Percentiles rank a stretch among this genome's conserved stretches.
phyloP scores from a whole-genome alignment of 2,888 invertebrate genomes.

The Pristionchus maxplancki region DNA sequence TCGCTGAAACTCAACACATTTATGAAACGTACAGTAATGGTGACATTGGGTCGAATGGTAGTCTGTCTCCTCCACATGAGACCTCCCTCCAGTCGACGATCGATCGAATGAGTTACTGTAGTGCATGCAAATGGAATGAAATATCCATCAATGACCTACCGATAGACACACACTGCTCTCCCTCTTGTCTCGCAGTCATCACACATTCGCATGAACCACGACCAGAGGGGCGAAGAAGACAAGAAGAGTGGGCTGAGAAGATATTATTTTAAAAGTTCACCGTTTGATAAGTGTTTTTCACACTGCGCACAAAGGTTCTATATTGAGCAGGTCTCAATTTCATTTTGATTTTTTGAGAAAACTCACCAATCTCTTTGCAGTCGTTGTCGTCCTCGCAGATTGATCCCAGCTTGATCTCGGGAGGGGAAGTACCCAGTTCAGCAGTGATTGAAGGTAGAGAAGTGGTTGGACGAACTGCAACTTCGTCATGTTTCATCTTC shows the following conservation, averaged over 20 bases:
- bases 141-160: not conserved
- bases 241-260: not conserved
- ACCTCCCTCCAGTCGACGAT: constrained; percentile 12
- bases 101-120: constrained; percentile 23
- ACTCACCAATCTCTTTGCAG: constrained; percentile 37
- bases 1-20: not conserved
- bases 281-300: not conserved
- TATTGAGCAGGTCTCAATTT: too few species aligned
- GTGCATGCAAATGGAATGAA: not conserved
- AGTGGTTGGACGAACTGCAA: not conserved
- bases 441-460: not conserved
- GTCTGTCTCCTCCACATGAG: constrained; percentile 15
- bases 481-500: not conserved
- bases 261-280: not conserved
- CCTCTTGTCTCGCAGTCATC: constrained; percentile 18
- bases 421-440: constrained; percentile 12
- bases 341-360: not conserved
- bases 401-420: not conserved
- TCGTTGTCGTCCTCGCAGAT: constrained; percentile 26
- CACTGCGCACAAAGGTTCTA: not conserved
- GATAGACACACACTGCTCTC: constrained; percentile 28
- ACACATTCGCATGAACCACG: constrained; percentile 33
- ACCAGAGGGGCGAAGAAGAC: constrained; percentile 8
- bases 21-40: not conserved
- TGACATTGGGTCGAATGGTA: constrained; percentile 33